Conservation (phyloP, 2,888 invertebrate genomes). For the Apoda limacodes region DNA sequence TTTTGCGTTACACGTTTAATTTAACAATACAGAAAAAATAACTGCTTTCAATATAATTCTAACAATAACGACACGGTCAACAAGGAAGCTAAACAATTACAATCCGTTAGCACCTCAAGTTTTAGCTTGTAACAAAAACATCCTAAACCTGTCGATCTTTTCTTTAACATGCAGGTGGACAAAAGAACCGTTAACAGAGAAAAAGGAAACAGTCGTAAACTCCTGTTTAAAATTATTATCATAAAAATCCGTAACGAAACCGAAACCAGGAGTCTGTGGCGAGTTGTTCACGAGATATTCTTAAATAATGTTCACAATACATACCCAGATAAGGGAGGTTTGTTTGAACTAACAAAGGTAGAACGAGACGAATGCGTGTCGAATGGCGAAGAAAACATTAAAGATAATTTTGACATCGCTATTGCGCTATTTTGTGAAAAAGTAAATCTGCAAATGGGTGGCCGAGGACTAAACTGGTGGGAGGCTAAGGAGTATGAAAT, state of each 20-base stretch:
- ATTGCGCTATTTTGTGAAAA: too few relatives aligned
- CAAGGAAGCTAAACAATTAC: conserved; percentile 18
- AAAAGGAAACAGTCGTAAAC: not conserved
- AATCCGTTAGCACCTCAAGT: conserved; percentile 19
- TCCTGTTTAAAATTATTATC: not conserved
- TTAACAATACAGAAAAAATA: too few relatives aligned
- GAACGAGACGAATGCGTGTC: not conserved
- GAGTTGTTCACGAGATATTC: not conserved
- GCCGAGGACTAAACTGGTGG: too few relatives aligned
- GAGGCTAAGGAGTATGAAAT: too few relatives aligned
- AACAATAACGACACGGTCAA: conserved; percentile 12
- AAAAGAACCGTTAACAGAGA: conserved; percentile 4
- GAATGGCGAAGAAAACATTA: too few relatives aligned
- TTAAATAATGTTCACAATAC: not conserved
- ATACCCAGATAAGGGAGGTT: not conserved
- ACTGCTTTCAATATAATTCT: conserved; percentile 8
- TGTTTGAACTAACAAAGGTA: not conserved
- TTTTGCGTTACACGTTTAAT: too few relatives aligned
- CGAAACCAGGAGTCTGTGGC: not conserved
- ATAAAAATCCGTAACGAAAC: not conserved
- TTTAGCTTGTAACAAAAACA: conserved; percentile 6
- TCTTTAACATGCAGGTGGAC: conserved; percentile 7
- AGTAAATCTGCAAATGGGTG: too few relatives aligned
- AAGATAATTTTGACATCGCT: too few relatives aligned
- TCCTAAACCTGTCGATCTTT: conserved; percentile 1